Evolutionary conservation across 30 jellyfish, hydroid and myxozoan genomes (phyloP), one percentile per base, ranked within the genome.

Genomic region (Calvadosia cruxmelitensis): DNA sequence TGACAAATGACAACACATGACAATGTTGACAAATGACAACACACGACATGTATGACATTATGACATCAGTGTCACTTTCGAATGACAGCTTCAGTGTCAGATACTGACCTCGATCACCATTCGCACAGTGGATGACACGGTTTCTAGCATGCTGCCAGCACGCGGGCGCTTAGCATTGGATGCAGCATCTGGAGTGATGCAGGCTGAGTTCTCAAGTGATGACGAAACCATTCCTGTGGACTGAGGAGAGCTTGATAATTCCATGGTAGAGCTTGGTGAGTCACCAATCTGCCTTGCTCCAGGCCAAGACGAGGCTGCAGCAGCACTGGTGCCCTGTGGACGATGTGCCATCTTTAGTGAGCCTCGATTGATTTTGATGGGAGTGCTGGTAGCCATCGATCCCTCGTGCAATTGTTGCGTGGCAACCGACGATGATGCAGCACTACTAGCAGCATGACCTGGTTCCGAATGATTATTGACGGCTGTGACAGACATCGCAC

Each of bases 301-400:
- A 49, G 97, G 97, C 97, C 97, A 88, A 26, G 97, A 88, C 25
- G 97, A 88, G 49, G 95, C 97, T 25, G 76, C 92, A 27, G 84
- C 34, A n/a, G n/a, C 12, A 48, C 16, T 12, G n/a, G n/a, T 10
- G 61, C n/a, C 12, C 13, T 20, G 27, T 5, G 13, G 69, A 13
- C 69, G 31, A 53, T 7, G 69, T 5, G 31, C 76, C 33, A 49
- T 73, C 36, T 50, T 80, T 10, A 36, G 87, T 0, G 92, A 85
- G 32, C 92, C 79, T 30, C 52, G 75, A 10, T 53, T 63, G 33
- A 88, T 67, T 63, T 88, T 88, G 51, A 76, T 80, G 13, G 97
- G 97, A n/a, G 97, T 88, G 70, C 94, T 87, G 15, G 89, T 80
- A 42, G 93, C 85, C 89, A 78, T 67, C 50, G 95, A 72, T 27